phyloP scores from a whole-genome alignment of 2,113 vertebrate species.

The Lepisosteus osseus region DNA sequence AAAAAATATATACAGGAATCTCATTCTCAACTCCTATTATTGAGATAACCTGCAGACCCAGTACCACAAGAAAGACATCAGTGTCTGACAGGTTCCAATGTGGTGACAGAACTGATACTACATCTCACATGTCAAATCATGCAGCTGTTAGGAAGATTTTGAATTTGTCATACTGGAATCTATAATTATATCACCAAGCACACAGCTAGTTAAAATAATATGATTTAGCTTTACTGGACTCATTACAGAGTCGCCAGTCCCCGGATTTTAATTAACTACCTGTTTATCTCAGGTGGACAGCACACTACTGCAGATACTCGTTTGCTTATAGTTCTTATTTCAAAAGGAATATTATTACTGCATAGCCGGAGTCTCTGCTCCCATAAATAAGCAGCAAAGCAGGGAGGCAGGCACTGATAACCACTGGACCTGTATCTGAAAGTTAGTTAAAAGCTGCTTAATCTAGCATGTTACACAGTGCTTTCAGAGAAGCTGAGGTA shows the following conservation, averaged over 20 bases:
- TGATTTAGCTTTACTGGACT: conserved; percentile 26
- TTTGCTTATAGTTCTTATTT: background rate
- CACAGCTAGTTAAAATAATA: conserved; percentile 30
- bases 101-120: background rate
- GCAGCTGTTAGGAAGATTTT: background rate
- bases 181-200: conserved; percentile 40
- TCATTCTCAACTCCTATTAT: too few relatives aligned
- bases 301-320: background rate
- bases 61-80: too few relatives aligned
- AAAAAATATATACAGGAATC: too few relatives aligned
- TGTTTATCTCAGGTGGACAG: background rate
- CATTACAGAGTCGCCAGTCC: background rate
- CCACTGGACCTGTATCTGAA: background rate
- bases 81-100: background rate
- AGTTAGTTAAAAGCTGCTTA: conserved; percentile 4
- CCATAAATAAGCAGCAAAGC: background rate
- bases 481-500: background rate
- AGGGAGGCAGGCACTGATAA: background rate
- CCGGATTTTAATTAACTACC: background rate
- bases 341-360: background rate
- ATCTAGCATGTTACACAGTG: background rate
- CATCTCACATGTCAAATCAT: background rate
- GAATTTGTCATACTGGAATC: conserved; percentile 1
- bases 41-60: too few relatives aligned
- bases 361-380: background rate